Conservation (phyloP, 2,888 invertebrate species). For the Shargacucullia verbasci region DNA sequence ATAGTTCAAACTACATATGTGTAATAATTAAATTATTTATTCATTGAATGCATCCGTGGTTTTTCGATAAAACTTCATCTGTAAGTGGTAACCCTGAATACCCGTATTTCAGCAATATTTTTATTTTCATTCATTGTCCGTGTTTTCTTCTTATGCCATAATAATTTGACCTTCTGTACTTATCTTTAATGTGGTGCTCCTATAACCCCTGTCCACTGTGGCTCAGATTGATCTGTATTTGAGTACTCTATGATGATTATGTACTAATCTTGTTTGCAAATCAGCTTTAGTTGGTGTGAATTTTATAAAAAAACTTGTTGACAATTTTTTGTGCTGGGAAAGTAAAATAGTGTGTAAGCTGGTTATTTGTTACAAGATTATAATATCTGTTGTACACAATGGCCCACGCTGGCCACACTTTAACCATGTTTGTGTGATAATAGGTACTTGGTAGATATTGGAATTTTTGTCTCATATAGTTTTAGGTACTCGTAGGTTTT, state of each 20-base stretch:
- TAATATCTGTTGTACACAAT: constrained; percentile 6
- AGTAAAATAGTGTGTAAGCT: constrained; percentile 9
- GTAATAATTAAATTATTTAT: too few species aligned
- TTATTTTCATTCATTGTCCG: too few species aligned
- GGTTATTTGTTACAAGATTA: constrained; percentile 3
- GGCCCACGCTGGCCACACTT: not conserved
- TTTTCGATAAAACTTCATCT: too few species aligned
- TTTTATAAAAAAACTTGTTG: constrained; percentile 34
- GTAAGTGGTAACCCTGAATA: too few species aligned
- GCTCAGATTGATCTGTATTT: constrained; percentile 69
- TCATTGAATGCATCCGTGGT: too few species aligned
- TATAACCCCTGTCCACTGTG: constrained; percentile 23
- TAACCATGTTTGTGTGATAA: not conserved
- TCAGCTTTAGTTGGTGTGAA: constrained; percentile 55
- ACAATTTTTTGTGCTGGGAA: too few species aligned
- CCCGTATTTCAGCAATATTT: too few species aligned
- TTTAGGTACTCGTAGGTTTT: too few species aligned
- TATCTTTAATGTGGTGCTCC: not conserved
- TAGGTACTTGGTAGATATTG: too few species aligned
- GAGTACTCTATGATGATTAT: constrained; percentile 68
- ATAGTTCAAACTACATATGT: too few species aligned
- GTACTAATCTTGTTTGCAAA: constrained; percentile 60
- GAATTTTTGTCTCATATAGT: too few species aligned
- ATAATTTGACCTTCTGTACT: constrained; percentile 18
- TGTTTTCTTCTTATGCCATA: too few species aligned